Conservation (phyloP, 2,888 invertebrate genomes). For the Scrobipalpa costella region DNA sequence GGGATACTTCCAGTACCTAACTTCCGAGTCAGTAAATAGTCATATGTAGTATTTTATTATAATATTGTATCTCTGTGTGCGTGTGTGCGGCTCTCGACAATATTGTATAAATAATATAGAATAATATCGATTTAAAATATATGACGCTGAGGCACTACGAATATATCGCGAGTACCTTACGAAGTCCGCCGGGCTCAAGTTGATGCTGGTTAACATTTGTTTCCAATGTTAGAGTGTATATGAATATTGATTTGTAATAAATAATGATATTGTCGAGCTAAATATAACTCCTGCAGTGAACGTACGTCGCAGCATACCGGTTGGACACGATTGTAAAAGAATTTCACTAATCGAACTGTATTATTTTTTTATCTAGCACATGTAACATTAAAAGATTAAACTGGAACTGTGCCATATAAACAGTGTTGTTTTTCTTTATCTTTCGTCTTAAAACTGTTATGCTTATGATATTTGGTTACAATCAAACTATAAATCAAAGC, state of each 20-base stretch:
- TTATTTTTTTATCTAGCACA: constrained; percentile 80
- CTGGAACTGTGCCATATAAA: constrained; percentile 78
- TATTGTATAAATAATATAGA: constrained; percentile 60
- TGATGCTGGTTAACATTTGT: constrained; percentile 69
- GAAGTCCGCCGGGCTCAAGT: constrained; percentile 3
- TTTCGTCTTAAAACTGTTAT: neutral
- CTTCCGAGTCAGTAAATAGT: neutral
- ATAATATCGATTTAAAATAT: constrained; percentile 70
- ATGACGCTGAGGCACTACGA: constrained; percentile 58
- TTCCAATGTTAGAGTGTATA: constrained; percentile 56
- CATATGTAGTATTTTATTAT: neutral
- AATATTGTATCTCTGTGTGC: constrained; percentile 45
- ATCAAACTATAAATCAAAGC: too few relatives aligned
- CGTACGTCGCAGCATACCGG: constrained; percentile 16
- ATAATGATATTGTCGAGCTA: constrained; percentile 8
- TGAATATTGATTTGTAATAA: constrained; percentile 44
- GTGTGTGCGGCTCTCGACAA: constrained; percentile 51
- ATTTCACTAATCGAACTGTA: constrained; percentile 78
- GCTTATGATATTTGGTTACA: neutral
- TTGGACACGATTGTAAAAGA: constrained; percentile 44
- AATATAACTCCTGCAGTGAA: constrained; percentile 14
- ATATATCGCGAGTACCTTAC: constrained; percentile 57
- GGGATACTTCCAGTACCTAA: neutral
- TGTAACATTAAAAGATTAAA: constrained; percentile 78
- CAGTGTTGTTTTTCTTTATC: constrained; percentile 46